Base-by-base conservation (phyloP, 2,797 vertebrate genomes). In the Craterocephalus amniculus region DNA sequence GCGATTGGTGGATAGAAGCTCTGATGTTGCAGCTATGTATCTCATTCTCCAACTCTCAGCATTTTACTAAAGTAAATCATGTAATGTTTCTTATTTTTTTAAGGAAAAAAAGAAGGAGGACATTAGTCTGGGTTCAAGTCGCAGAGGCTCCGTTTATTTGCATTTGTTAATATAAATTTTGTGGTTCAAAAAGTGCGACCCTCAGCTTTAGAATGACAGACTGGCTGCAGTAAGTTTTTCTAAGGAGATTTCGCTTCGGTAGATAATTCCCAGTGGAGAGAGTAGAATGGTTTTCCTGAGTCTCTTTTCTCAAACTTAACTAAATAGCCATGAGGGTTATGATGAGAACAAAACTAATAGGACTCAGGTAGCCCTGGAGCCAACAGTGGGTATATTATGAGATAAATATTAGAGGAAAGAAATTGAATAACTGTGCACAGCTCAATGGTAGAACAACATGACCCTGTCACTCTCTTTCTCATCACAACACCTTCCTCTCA, bases 361-460 rank as follows among this genome's bases (percentile, higher is more conserved):
- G 60, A 79, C 79, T 87, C 29, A 4, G 65, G 79, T 79, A 76
- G 80, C 78, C 83, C 80, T 49, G 65, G 71, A 91, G 88, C 83
- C 74, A 87, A 79, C 84, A 78, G 80, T 67, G 83, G 71, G 60
- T 88, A 89, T 92, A 90, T 90, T 78, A 85, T 70, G 84, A 81
- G 78, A 88, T 86, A 89, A 87, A 92, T 90, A 91, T 88, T 88
- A 84, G 82, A 84, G 78, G 78, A 83, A 89, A 87, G 65, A 80
- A 69, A 87, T 79, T 65, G 70, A 86, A 86, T 81, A 78, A 84
- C 84, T 83, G 73, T 65, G 81, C 74, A 76, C 49, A 63, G 78
- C 69, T 81, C 12, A 43, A 86, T 83, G 80, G 73, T 62, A 70
- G 75, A 83, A 82, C 72, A 90, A 90, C 83, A 83, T 76, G 80